Evolutionary conservation across 2,888 invertebrate species (phyloP).

Genomic region (Tetrapedia diversipes): DNA sequence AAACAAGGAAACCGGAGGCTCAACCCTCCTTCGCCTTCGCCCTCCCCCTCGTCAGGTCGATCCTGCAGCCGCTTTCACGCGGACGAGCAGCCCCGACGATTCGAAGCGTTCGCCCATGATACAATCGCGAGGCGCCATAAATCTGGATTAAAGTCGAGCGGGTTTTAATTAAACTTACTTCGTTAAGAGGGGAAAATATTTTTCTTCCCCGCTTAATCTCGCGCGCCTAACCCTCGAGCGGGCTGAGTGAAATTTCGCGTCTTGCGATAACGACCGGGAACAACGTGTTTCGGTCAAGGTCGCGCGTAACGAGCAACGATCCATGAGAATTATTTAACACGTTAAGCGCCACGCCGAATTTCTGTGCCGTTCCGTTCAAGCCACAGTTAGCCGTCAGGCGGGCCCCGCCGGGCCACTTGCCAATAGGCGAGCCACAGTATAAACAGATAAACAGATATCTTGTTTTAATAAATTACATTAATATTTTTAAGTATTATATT

Average conservation of each 20-base stretch:
- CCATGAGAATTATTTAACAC: too few relatives aligned
- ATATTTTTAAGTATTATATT: too few relatives aligned
- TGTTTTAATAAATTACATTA: too few relatives aligned
- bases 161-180: slow-evolving; percentile 54
- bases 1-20: slow-evolving; percentile 23
- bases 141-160: slow-evolving; percentile 49
- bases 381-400: too few relatives aligned
- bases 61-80: not conserved
- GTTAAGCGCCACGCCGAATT: too few relatives aligned
- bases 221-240: slow-evolving; percentile 1
- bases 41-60: slow-evolving; percentile 22
- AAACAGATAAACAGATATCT: too few relatives aligned
- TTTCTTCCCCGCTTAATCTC: slow-evolving; percentile 17
- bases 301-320: too few relatives aligned
- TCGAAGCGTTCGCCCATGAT: slow-evolving; percentile 39
- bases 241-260: not conserved
- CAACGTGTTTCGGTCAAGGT: too few relatives aligned
- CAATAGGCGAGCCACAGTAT: too few relatives aligned
- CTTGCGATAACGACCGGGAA: not conserved
- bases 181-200: slow-evolving; percentile 40
- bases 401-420: too few relatives aligned
- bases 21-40: slow-evolving; percentile 6
- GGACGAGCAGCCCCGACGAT: not conserved
- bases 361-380: too few relatives aligned
- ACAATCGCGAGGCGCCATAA: slow-evolving; percentile 44